Evolutionary conservation across 2,888 invertebrate species (phyloP).

Genomic region (Sinotaia quadrata): DNA sequence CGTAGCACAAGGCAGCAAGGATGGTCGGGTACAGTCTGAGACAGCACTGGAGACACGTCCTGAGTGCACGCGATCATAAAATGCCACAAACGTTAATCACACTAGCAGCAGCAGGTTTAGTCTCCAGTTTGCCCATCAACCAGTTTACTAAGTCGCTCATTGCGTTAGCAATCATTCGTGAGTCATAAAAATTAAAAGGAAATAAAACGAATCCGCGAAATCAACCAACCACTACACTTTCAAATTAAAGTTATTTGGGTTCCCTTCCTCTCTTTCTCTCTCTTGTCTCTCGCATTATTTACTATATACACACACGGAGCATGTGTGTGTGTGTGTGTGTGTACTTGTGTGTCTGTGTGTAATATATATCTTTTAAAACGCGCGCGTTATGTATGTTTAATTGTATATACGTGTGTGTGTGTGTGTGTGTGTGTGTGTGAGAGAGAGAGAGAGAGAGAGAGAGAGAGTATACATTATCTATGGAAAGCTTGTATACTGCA

Average conservation of each 20-base stretch:
- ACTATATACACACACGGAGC: background rate
- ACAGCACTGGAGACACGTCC: background rate
- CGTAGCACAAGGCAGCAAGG: slow-evolving; percentile 7
- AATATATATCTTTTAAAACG: background rate
- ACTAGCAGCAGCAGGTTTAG: slow-evolving; percentile 6
- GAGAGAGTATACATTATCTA: background rate
- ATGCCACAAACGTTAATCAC: slow-evolving; percentile 18
- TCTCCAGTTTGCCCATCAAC: slow-evolving; percentile 16
- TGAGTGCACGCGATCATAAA: slow-evolving; percentile 17
- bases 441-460: background rate
- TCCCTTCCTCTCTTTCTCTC: background rate
- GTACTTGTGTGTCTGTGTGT: background rate
- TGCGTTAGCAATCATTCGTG: slow-evolving; percentile 19
- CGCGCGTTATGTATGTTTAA: background rate
- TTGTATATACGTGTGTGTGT: background rate
- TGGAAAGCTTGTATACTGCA: no score
- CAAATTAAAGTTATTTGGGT: background rate
- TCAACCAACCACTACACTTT: background rate
- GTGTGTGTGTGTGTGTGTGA: background rate
- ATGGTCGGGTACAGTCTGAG: background rate
- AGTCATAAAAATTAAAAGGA: slow-evolving; percentile 28
- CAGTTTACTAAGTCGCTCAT: slow-evolving; percentile 18
- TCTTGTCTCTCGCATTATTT: background rate
- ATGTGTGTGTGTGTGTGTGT: background rate
- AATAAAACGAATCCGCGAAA: slow-evolving; percentile 10